A percentile compares a stretch with the other conserved stretches of the same genome.
These are phyloP conservation scores for Melanargia galathea DNA, from an alignment of 2,888 invertebrate genomes.

Conservation along the genomic window DNA sequence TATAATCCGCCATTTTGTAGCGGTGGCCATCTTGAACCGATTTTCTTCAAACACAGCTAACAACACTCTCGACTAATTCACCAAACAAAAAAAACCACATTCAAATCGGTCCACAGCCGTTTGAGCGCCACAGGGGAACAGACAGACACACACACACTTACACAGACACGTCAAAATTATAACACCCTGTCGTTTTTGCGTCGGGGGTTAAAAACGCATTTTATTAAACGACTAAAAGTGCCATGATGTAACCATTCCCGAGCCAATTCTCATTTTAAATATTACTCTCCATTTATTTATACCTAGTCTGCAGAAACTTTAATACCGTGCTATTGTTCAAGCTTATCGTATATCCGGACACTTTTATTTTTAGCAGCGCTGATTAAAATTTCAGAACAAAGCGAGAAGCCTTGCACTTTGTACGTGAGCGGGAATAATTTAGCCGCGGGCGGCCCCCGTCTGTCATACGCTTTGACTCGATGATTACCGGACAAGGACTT, in stretches of 20 bases:
- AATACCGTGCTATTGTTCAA: slow-evolving; percentile 39
- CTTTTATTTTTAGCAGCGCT: slow-evolving; percentile 45
- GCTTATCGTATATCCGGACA: slow-evolving; percentile 37
- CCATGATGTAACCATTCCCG: background rate
- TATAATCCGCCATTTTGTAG: no score
- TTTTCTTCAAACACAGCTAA: no score
- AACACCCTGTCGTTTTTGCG: no score
- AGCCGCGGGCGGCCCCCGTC: slow-evolving; percentile 64
- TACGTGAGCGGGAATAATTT: slow-evolving; percentile 78
- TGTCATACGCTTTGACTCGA: slow-evolving; percentile 64
- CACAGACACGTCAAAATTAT: no score
- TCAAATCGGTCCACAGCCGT: no score
- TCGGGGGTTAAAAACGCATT: background rate
- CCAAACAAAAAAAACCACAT: no score
- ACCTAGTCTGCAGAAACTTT: slow-evolving; percentile 37
- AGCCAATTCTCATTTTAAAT: slow-evolving; percentile 16
- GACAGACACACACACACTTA: no score
- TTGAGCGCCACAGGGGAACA: no score
- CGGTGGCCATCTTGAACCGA: no score
- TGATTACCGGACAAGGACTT: slow-evolving; percentile 56
- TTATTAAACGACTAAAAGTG: background rate
- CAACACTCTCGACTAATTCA: no score
- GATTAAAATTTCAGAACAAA: slow-evolving; percentile 77
- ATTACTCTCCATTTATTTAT: slow-evolving; percentile 34
- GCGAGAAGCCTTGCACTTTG: slow-evolving; percentile 61